phyloP scores from a whole-genome alignment of 2,113 vertebrate species.

The Recurvirostra avosetta region DNA sequence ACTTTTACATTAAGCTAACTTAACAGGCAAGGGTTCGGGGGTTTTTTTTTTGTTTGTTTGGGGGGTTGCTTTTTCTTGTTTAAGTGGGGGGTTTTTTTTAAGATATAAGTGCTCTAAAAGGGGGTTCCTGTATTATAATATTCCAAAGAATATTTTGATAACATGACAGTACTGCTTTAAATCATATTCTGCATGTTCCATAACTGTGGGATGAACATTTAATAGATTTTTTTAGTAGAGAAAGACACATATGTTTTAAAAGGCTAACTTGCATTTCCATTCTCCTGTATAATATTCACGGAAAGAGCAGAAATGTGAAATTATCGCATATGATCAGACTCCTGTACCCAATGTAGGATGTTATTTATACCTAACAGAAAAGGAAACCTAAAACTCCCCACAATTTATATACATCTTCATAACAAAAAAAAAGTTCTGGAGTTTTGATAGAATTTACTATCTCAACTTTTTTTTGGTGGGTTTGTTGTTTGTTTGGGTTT shows the following conservation, averaged over 20 bases:
- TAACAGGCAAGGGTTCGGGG: neutral
- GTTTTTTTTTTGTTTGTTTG: neutral
- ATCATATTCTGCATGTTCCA: neutral
- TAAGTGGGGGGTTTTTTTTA: neutral
- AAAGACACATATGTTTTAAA: neutral
- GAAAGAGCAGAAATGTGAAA: neutral
- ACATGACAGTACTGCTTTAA: neutral
- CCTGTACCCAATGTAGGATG: fast-evolving
- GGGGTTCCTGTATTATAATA: neutral
- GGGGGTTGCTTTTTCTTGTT: neutral
- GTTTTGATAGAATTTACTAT: neutral
- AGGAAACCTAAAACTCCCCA: neutral
- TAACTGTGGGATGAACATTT: neutral
- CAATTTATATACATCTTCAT: neutral
- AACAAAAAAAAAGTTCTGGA: neutral
- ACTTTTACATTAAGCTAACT: neutral
- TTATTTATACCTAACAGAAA: neutral
- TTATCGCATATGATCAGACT: neutral
- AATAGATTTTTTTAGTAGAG: neutral
- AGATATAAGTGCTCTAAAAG: neutral
- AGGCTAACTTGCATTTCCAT: no score
- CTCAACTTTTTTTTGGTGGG: neutral
- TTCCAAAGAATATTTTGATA: neutral
- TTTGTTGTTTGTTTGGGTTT: neutral
- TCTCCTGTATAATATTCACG: neutral